Evolutionary conservation across 2,888 invertebrate genomes (phyloP).

Genomic region (Chrysolina oricalcia): DNA sequence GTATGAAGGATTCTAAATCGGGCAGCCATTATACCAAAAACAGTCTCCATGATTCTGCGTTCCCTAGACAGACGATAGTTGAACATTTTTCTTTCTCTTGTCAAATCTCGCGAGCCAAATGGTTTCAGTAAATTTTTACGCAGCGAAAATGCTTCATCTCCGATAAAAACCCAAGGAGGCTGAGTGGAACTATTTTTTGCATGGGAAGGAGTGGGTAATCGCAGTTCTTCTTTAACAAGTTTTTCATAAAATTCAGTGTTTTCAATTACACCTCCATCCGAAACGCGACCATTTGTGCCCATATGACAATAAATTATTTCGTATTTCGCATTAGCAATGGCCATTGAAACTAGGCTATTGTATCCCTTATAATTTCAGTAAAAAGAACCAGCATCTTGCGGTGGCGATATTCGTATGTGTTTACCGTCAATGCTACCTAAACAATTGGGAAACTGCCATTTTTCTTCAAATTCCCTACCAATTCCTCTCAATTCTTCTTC

Average conservation of each 20-base stretch:
- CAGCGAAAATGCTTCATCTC: not conserved
- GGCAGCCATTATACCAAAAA: not conserved
- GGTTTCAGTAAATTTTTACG: slow-evolving; percentile 7
- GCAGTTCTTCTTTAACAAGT: not conserved
- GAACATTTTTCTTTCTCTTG: not conserved
- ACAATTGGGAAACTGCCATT: not conserved
- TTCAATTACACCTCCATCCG: slow-evolving; percentile 3
- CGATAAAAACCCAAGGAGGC: not conserved
- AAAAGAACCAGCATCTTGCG: slow-evolving; percentile 4
- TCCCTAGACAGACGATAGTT: slow-evolving; percentile 3
- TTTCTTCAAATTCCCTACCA: slow-evolving; percentile 6
- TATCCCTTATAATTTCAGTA: slow-evolving; percentile 7
- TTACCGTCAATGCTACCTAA: slow-evolving; percentile 3
- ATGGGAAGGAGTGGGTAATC: not conserved
- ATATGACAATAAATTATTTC: slow-evolving; percentile 7
- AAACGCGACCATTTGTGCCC: slow-evolving; percentile 1
- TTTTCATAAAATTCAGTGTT: slow-evolving; percentile 9
- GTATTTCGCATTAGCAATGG: not conserved
- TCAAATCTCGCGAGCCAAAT: slow-evolving; percentile 1
- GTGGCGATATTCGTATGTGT: slow-evolving; percentile 3
- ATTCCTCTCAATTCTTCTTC: slow-evolving; percentile 4
- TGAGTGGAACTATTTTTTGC: not conserved
- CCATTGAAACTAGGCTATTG: not conserved
- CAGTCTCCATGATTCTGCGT: not conserved
- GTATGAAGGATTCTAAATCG: not conserved